Conservation (phyloP, 2,797 vertebrate genomes). For the Pipistrellus kuhlii region DNA sequence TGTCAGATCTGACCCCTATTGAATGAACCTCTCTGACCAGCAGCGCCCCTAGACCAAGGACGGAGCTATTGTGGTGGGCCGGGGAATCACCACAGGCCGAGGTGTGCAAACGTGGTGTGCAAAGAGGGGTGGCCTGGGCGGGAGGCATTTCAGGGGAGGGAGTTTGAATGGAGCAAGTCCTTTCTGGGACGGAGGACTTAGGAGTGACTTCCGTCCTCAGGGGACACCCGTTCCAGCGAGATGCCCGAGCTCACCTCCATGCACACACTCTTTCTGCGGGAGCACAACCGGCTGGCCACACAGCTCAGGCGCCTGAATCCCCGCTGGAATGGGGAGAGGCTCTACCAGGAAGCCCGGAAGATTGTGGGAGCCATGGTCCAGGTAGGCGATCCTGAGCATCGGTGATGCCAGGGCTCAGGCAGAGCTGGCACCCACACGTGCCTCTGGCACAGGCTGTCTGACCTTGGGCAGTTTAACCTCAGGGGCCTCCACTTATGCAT, state of each 20-base stretch:
- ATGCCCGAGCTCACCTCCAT: conserved; percentile 91
- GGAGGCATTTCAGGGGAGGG: background rate
- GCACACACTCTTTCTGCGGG: conserved; percentile 92
- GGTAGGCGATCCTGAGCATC: conserved; percentile 84
- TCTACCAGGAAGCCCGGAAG: conserved; percentile 95
- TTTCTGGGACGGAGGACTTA: background rate
- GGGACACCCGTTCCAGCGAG: conserved; percentile 91
- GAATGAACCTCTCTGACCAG: background rate
- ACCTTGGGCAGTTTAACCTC: background rate
- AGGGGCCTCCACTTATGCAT: background rate
- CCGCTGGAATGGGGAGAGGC: conserved; percentile 89
- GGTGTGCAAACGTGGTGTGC: background rate
- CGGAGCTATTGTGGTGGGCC: background rate
- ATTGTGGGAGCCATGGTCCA: conserved; percentile 93
- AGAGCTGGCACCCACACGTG: background rate
- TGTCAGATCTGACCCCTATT: background rate
- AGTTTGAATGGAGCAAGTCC: background rate
- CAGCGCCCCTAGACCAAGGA: background rate
- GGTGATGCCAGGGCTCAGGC: accelerated
- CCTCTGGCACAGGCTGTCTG: background rate
- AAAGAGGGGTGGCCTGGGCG: background rate
- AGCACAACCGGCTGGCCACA: conserved; percentile 93
- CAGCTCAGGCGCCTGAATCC: conserved; percentile 89
- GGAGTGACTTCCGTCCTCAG: conserved; percentile 78
- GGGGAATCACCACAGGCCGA: background rate